phyloP scores from a whole-genome alignment of 2,113 vertebrate species.

The Choloepus hoffmanni region DNA sequence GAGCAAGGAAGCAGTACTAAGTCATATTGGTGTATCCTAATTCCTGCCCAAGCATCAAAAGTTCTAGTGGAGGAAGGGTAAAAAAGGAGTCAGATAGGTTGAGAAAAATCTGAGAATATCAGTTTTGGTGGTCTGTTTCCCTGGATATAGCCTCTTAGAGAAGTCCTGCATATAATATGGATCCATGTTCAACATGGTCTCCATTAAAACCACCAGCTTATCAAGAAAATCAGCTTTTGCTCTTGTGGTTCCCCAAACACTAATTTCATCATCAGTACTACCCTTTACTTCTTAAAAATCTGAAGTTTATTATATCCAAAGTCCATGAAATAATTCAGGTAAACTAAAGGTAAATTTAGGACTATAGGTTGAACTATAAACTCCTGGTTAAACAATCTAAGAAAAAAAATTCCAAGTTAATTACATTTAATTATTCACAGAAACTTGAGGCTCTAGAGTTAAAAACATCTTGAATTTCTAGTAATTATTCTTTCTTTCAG shows the following conservation, averaged over 20 bases:
- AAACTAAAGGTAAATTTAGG: not conserved
- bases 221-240: constrained; percentile 19
- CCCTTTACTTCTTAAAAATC: constrained; percentile 6
- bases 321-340: not conserved
- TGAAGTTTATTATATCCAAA: not conserved
- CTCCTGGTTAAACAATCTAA: not conserved
- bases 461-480: not conserved
- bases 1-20: not conserved
- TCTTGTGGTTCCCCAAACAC: not conserved
- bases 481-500: constrained; percentile 8
- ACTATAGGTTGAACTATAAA: not conserved
- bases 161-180: fast-evolving
- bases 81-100: not conserved
- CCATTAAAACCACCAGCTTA: not conserved
- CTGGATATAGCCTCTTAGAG: not conserved
- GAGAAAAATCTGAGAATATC: not conserved
- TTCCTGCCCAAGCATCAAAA: not conserved
- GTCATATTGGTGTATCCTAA: not conserved
- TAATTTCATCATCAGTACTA: not conserved
- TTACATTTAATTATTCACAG: not conserved
- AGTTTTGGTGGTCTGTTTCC: not conserved
- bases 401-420: not conserved
- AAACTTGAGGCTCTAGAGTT: not conserved
- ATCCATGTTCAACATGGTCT: not conserved
- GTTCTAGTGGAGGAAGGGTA: not conserved